These are phyloP conservation scores for Columba livia DNA, from an alignment of 2,113 vertebrate genomes.

Conservation along the genomic window DNA sequence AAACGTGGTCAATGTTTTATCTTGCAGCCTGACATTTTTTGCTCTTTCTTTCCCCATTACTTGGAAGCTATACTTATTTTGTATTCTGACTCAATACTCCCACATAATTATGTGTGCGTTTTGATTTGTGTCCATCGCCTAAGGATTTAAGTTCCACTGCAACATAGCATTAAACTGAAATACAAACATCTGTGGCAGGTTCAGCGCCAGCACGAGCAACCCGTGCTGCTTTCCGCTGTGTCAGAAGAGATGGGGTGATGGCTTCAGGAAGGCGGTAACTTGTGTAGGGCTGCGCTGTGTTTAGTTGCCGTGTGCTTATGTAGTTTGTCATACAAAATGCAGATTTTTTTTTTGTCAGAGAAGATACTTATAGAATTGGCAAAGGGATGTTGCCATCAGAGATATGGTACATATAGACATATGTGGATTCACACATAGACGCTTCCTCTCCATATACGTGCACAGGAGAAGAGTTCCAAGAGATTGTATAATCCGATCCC, in stretches of 20 bases:
- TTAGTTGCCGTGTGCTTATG: neutral
- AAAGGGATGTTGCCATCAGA: neutral
- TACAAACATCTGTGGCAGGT: neutral
- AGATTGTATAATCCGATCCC: neutral
- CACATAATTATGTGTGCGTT: neutral
- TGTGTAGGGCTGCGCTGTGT: neutral
- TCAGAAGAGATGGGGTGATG: neutral
- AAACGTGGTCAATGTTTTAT: neutral
- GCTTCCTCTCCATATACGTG: neutral
- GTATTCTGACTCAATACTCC: neutral
- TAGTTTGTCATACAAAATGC: neutral
- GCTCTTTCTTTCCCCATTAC: neutral
- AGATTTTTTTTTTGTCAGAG: neutral
- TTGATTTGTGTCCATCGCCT: neutral
- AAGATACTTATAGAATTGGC: neutral
- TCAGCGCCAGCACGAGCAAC: neutral
- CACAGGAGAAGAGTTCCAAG: neutral
- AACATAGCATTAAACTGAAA: neutral
- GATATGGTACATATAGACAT: neutral
- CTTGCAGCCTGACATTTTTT: neutral
- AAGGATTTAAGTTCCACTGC: neutral
- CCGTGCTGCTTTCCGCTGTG: neutral
- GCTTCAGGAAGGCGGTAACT: neutral
- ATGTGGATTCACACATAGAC: rapidly evolving
- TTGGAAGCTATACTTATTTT: neutral